Percentiles rank a stretch among this genome's conserved stretches.
Evolutionary conservation across 2,113 vertebrate species (phyloP).

Genomic region (Xyrauchen texanus): DNA sequence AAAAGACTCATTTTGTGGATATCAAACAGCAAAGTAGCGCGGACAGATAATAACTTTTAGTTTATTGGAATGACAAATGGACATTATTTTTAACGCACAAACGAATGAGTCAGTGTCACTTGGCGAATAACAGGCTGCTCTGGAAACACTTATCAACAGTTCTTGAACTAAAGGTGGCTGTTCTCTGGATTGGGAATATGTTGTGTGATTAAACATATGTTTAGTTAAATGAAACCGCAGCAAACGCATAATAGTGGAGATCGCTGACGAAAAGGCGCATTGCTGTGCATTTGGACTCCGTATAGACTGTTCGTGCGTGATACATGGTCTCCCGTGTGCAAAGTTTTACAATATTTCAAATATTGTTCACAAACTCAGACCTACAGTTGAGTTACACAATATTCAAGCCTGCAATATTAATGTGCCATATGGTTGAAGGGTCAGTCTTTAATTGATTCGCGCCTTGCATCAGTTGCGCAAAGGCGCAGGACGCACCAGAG

Average conservation of each 20-base stretch:
- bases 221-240: neutral
- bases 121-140: neutral
- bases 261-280: neutral
- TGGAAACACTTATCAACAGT: neutral
- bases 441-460: neutral
- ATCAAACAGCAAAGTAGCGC: conserved; percentile 10
- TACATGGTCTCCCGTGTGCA: neutral
- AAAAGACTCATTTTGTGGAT: neutral
- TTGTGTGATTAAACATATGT: neutral
- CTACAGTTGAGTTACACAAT: neutral
- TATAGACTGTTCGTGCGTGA: no score
- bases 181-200: neutral
- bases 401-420: neutral
- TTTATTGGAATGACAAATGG: neutral
- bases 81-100: neutral
- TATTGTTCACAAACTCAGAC: neutral
- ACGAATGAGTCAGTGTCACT: neutral
- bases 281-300: no score
- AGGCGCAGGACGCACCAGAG: conserved; percentile 26
- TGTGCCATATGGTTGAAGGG: neutral
- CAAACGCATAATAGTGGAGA: neutral
- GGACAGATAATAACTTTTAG: conserved; percentile 14
- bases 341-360: neutral
- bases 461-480: neutral
- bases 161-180: conserved; percentile 1